Conservation (phyloP, 2,888 invertebrate species). For the Lasioglossum zephyrum region DNA sequence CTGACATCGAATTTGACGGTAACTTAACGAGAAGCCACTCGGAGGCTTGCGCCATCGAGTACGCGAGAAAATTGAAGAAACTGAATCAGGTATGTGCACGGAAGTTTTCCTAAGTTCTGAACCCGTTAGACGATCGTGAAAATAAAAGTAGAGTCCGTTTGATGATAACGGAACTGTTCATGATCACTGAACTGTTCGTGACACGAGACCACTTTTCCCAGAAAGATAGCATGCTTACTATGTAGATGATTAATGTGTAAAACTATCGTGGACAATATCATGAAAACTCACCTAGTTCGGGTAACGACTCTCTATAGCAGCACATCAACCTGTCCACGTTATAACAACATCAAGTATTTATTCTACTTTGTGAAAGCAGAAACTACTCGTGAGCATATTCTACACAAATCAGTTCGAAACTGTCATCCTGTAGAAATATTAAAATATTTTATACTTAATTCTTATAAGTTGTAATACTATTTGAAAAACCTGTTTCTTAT, state of each 20-base stretch:
- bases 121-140: not conserved
- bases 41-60: slow-evolving; percentile 92
- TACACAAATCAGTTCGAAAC: too few species aligned
- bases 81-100: slow-evolving; percentile 77
- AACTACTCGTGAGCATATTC: too few species aligned
- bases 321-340: too few species aligned
- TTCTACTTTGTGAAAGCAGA: too few species aligned
- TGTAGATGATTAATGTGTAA: not conserved
- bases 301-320: too few species aligned
- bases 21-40: slow-evolving; percentile 91
- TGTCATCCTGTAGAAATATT: too few species aligned
- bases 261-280: not conserved
- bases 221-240: not conserved
- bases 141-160: not conserved
- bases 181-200: not conserved
- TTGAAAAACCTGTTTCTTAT: not conserved
- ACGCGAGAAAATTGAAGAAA: slow-evolving; percentile 81
- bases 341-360: too few species aligned
- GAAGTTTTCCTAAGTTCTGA: not conserved
- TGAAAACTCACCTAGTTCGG: too few species aligned
- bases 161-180: not conserved
- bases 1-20: slow-evolving; percentile 86
- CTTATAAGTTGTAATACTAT: not conserved
- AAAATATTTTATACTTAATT: not conserved
- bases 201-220: not conserved